Evolutionary conservation across 2,888 invertebrate genomes (phyloP), one percentile per base, ranked within the genome.

Genomic region (Acrobasis repandana): DNA sequence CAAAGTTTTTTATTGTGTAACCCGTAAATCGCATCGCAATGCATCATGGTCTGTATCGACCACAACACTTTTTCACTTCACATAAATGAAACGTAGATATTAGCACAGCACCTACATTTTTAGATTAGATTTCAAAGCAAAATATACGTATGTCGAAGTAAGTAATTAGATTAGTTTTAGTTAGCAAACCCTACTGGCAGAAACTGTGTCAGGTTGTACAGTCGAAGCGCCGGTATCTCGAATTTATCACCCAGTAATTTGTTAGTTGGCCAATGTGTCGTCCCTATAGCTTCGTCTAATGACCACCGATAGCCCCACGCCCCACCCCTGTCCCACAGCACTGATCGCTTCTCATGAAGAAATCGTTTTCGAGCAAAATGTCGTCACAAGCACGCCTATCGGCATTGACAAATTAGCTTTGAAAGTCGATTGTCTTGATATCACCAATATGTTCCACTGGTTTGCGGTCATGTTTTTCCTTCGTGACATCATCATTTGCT

Each of bases 221-320:
- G 88, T 86, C 88, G 87, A 85, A 70, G 63, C 69, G 77, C 70
- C 76, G 81, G 80, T 82, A 81, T 80, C 79, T 75, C 76, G 83
- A 73, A 82, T 74, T 79, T 76, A 79, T 86, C 88, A 86, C 88
- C 69, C 76, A 83, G 83, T 82, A 84, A 86, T 86, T 79, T 83
- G 79, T 87, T 90, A 90, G 90, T 80, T 85, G 86, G 86, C 88
- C 83, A 91, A 89, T 90, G 89, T 90, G 85, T 79, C 86, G 90
- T 90, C 86, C 87, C 82, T 77, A 74, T 84, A 88, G 90, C 88
- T 86, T 88, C 85, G 83, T 83, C 79, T 79, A 85, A 86, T 80
- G 82, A 81, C 83, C 85, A 85, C 83, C 76, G 83, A 79, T 80
- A 83, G 81, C 75, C 74, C 76, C 78, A 28, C 28, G 28, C 82